Evolutionary conservation across 2,113 vertebrate genomes (phyloP).

Genomic region (Trogon melanurus): DNA sequence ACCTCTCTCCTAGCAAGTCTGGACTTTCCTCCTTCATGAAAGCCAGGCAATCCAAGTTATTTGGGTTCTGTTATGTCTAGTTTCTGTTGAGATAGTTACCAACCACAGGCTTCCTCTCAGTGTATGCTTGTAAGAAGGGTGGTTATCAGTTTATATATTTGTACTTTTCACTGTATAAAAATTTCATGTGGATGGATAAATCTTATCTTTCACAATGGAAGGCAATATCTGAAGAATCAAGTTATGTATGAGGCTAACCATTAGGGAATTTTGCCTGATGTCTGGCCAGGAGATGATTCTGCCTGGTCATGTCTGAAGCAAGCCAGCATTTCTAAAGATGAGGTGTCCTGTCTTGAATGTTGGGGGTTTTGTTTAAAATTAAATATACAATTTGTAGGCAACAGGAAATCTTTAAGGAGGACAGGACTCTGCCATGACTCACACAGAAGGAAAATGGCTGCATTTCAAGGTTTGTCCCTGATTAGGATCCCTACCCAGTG

Average conservation of each 20-base stretch:
- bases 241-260: not conserved
- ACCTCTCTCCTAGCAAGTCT: not conserved
- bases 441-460: not conserved
- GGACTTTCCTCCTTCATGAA: not conserved
- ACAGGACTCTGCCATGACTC: not conserved
- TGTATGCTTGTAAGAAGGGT: not conserved
- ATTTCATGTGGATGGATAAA: not conserved
- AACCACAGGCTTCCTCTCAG: not conserved
- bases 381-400: not conserved
- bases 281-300: slow-evolving; percentile 53
- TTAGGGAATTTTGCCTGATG: slow-evolving; percentile 47
- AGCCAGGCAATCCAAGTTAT: not conserved
- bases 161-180: slow-evolving; percentile 6
- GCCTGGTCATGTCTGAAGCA: not conserved
- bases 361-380: not conserved
- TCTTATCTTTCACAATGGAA: slow-evolving; percentile 28
- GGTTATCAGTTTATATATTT: slow-evolving; percentile 3
- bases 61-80: slow-evolving; percentile 35
- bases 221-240: slow-evolving; percentile 19
- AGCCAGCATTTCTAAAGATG: slow-evolving; percentile 15
- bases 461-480: not conserved
- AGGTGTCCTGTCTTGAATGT: not conserved
- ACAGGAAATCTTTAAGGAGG: slow-evolving; percentile 22
- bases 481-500: not conserved
- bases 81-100: not conserved